Evolutionary conservation across 2,888 invertebrate species (phyloP).

Genomic region (Sycophila texana): DNA sequence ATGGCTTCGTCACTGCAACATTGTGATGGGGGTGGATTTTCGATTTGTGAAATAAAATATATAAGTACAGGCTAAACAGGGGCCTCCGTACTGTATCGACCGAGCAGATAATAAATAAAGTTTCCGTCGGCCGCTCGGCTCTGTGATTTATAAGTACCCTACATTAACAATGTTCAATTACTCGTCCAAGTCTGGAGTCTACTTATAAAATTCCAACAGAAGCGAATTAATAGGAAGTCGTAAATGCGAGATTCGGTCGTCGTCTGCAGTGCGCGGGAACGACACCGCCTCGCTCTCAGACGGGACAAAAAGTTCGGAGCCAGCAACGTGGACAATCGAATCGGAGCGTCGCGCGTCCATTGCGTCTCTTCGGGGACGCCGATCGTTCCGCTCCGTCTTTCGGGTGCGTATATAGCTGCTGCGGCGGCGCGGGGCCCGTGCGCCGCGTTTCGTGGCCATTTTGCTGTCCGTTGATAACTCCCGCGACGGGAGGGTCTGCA

Average conservation of each 20-base stretch:
- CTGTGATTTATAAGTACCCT: no score
- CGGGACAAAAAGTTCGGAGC: background rate
- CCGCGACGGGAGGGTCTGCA: conserved; percentile 68
- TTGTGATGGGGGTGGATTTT: background rate
- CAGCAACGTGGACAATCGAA: background rate
- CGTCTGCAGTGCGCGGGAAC: no score
- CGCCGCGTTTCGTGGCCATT: conserved; percentile 69
- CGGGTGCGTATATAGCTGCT: background rate
- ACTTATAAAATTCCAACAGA: no score
- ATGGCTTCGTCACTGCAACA: background rate
- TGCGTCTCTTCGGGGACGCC: background rate
- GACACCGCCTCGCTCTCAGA: no score
- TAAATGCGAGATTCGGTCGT: no score
- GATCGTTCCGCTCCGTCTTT: background rate
- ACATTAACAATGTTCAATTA: no score
- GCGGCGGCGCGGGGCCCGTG: conserved; percentile 3
- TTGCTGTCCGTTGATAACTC: conserved; percentile 76
- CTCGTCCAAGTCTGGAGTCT: no score
- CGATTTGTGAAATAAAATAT: background rate
- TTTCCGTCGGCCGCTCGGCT: no score
- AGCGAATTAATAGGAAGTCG: no score
- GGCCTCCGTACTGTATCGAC: conserved; percentile 17
- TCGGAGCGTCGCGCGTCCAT: background rate
- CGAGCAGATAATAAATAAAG: conserved; percentile 40
- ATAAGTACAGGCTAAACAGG: no score